phyloP scores from a whole-genome alignment of 2,888 invertebrate species.

The Ennomos quercinarius region DNA sequence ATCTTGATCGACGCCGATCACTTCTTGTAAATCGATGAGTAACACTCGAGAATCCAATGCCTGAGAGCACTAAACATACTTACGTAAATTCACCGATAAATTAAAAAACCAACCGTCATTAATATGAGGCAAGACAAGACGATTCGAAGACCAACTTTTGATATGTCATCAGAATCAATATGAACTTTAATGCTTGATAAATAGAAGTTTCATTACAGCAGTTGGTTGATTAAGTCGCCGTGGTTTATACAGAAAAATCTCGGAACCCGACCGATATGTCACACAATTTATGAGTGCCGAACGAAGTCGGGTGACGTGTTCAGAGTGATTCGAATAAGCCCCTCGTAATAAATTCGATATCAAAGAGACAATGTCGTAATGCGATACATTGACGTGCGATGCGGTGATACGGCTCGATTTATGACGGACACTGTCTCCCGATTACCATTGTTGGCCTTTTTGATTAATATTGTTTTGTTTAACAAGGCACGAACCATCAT shows the following conservation, averaged over 20 bases:
- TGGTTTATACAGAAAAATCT: conserved; percentile 68
- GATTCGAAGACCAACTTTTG: conserved; percentile 56
- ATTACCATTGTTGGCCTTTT: conserved; percentile 55
- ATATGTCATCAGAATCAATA: conserved; percentile 45
- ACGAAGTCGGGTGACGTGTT: conserved; percentile 70
- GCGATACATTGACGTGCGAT: conserved; percentile 74
- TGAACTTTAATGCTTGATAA: conserved; percentile 48
- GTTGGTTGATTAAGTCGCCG: conserved; percentile 42
- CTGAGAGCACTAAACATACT: conserved; percentile 53
- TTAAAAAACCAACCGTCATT: conserved; percentile 73
- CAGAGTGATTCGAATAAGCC: conserved; percentile 70
- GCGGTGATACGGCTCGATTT: conserved; percentile 72
- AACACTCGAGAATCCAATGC: conserved; percentile 52
- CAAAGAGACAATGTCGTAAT: conserved; percentile 79
- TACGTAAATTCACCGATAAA: conserved; percentile 69
- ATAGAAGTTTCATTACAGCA: conserved; percentile 49
- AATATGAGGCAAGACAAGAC: conserved; percentile 69
- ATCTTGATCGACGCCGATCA: conserved; percentile 50
- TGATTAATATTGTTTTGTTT: conserved; percentile 59
- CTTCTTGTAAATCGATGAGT: conserved; percentile 56
- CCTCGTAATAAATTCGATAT: conserved; percentile 77
- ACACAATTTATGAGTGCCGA: conserved; percentile 76
- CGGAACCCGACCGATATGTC: conserved; percentile 76
- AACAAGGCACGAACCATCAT: conserved; percentile 19
- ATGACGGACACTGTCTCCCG: conserved; percentile 62